These are phyloP conservation scores for Coendou prehensilis DNA, from an alignment of 2,797 vertebrate genomes.

Conservation along the genomic window DNA sequence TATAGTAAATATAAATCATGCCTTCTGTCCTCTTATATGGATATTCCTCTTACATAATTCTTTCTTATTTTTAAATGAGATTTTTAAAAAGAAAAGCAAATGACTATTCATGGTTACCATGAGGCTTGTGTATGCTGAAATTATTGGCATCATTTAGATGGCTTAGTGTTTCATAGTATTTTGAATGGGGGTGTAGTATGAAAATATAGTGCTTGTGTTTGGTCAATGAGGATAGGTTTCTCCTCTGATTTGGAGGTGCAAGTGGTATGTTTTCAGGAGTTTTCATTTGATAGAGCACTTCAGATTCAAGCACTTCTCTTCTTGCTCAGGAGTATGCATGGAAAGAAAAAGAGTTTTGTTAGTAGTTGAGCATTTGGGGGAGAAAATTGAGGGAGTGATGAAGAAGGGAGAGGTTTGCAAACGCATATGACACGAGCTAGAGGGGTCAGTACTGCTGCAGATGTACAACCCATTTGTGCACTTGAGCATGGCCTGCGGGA, in stretches of 20 bases:
- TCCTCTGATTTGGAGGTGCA: slow-evolving; percentile 24
- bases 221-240: slow-evolving; percentile 25
- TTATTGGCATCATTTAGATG: not conserved
- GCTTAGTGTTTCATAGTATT: slow-evolving; percentile 34
- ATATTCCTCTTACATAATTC: not conserved
- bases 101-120: not conserved
- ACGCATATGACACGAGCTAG: slow-evolving; percentile 77
- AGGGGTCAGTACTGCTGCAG: slow-evolving; percentile 84
- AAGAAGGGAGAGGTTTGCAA: slow-evolving; percentile 73
- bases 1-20: slow-evolving; percentile 14
- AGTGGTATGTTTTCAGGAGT: slow-evolving; percentile 62
- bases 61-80: slow-evolving; percentile 47
- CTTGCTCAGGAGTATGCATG: not conserved
- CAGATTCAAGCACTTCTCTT: slow-evolving; percentile 30
- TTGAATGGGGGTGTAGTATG: not conserved
- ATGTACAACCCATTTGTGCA: slow-evolving; percentile 83
- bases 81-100: slow-evolving; percentile 55
- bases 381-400: slow-evolving; percentile 31
- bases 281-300: slow-evolving; percentile 64
- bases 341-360: slow-evolving; percentile 63
- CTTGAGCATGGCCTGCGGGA: slow-evolving; percentile 84
- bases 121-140: slow-evolving; percentile 17
- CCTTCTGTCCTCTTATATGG: slow-evolving; percentile 23
- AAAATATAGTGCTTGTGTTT: not conserved
- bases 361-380: slow-evolving; percentile 5